Evolutionary conservation across 2,888 invertebrate species (phyloP).

Genomic region (Oscheius sp.): DNA sequence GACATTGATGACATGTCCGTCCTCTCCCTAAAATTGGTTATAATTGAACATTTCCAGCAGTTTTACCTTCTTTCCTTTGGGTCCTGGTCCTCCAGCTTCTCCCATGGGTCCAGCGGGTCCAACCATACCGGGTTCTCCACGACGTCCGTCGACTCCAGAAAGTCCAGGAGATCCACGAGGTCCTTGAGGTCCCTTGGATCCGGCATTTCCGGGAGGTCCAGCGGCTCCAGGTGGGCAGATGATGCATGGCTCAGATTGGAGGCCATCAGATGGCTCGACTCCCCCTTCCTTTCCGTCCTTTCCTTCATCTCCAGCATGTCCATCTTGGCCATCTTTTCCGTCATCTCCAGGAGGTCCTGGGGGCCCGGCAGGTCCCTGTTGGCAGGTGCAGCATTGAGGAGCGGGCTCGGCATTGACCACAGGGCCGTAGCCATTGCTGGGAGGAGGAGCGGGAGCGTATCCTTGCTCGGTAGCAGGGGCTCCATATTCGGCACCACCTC

Average conservation of each 20-base stretch:
- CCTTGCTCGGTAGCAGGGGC: constrained; percentile 58
- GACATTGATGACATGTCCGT: constrained; percentile 61
- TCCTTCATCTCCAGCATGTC: constrained; percentile 60
- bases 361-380: constrained; percentile 66
- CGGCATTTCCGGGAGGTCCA: constrained; percentile 65
- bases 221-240: constrained; percentile 71
- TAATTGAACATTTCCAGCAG: background rate
- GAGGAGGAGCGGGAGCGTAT: constrained; percentile 41
- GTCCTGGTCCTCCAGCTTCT: constrained; percentile 59
- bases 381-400: constrained; percentile 68
- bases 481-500: constrained; percentile 65
- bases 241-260: constrained; percentile 66
- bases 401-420: constrained; percentile 68
- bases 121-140: constrained; percentile 71
- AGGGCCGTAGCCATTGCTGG: constrained; percentile 58
- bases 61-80: constrained; percentile 54
- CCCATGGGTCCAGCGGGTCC: constrained; percentile 70
- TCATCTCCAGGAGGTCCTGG: constrained; percentile 64
- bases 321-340: constrained; percentile 58
- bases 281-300: constrained; percentile 56
- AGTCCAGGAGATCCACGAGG: constrained; percentile 64
- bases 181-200: constrained; percentile 69
- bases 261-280: constrained; percentile 55
- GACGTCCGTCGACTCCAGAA: constrained; percentile 69
- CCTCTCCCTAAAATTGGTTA: constrained; percentile 49